A percentile compares a stretch with the other conserved stretches of the same genome.
Conservation (phyloP, 1,140 invertebrate genomes). For the Phymastichus coffea region DNA sequence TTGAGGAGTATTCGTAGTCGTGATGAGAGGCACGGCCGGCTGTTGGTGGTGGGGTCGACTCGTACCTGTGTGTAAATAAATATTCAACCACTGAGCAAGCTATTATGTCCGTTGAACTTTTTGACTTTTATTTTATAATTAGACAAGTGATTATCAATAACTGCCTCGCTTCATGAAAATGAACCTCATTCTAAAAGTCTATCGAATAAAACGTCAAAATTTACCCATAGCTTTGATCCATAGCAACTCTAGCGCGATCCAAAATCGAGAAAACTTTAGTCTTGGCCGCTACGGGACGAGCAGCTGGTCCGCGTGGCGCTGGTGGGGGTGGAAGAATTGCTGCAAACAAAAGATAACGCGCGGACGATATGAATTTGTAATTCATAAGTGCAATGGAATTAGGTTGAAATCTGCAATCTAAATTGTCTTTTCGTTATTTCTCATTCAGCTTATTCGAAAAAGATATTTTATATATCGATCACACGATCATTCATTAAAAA, state of each 20-base stretch:
- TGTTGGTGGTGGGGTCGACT: conserved; percentile 39
- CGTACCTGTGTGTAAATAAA: conserved; percentile 32
- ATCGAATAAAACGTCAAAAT: conserved; percentile 17
- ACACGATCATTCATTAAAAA: no score
- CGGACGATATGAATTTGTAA: no score
- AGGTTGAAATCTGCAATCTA: background rate
- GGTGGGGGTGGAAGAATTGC: conserved; percentile 51
- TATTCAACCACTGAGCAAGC: no score
- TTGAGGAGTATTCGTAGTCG: conserved; percentile 45
- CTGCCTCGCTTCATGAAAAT: no score
- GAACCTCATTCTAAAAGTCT: no score
- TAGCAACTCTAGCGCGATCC: conserved; percentile 75
- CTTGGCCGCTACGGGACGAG: conserved; percentile 64
- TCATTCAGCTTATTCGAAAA: no score
- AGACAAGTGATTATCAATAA: no score
- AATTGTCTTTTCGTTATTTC: conserved; percentile 2
- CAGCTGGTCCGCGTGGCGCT: conserved; percentile 51
- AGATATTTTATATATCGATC: no score
- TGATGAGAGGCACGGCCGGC: conserved; percentile 42
- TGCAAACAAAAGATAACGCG: conserved; percentile 20
- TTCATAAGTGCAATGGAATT: no score
- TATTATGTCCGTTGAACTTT: no score
- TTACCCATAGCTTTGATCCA: conserved; percentile 74
- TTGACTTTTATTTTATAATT: no score
- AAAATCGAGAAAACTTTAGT: conserved; percentile 80